Evolutionary conservation across 2,797 vertebrate genomes (phyloP), one percentile per base, ranked within the genome.

Genomic region (Myotis findleyi): DNA sequence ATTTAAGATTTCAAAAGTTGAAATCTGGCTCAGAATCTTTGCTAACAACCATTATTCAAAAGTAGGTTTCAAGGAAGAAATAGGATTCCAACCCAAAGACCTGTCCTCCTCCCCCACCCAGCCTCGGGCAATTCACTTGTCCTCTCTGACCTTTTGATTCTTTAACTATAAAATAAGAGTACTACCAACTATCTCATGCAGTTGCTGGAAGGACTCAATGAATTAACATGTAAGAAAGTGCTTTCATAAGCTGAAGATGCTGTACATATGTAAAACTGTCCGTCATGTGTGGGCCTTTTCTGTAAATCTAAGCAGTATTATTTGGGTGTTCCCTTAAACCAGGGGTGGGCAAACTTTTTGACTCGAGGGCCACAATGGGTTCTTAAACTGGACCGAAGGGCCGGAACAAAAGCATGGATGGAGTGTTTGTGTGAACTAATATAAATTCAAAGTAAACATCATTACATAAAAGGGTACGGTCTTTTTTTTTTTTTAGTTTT

Each of bases 241-340:
- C 20, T 80, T 89, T 89, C 41, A 30, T 84, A 72, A 75, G 30
- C n/a, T 25, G 66, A 75, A 87, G 89, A 36, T 69, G n/a, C 20
- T 75, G 18, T 68, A 38, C 23, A 44, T 44, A 80, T 71, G 92
- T 75, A 95, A 89, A 44, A 79, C 4, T 3, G 14, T 71, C 4
- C 7, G 12, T 76, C 9, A 14, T 49, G 0, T 66, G 27, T 18
- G n/a, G 23, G 25, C 6, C 16, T 64, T 94, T 80, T n/a, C 11
- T 17, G 4, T 87, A 89, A 75, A 84, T 73, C n/a, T 51, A 81
- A 95, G 20, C 13, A 55, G 30, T 2, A 11, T 14, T 80, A 9
- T 0, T 2, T 41, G 86, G 12, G 18, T 55, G 23, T 73, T n/a
- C n/a, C 38, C 30, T 33, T 62, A 77, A 82, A 82, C 20, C n/a